Evolutionary conservation across 1,140 invertebrate genomes (phyloP), one percentile per base, ranked within the genome.

Genomic region (Delia radicum): DNA sequence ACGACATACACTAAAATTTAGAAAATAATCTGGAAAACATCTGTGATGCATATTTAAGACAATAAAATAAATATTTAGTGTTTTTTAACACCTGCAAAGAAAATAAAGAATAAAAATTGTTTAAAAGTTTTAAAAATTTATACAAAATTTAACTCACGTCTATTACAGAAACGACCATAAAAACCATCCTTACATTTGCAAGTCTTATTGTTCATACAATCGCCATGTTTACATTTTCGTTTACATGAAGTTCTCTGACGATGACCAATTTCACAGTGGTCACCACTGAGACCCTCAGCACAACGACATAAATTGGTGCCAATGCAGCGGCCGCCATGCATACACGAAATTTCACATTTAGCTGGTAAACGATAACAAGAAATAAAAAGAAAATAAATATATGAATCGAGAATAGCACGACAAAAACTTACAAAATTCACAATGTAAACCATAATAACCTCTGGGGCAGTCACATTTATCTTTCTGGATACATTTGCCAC

Each of bases 401-500:
- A 31, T 33, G 33, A 37, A 24, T 26, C 18, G n/a, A n/a, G n/a
- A n/a, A n/a, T n/a, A n/a, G n/a, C n/a, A n/a, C n/a, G n/a, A 61
- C 42, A 31, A 6, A 7, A n/a, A 93, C 93, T 93, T 89, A 96
- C 95, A 96, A 87, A 93, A 95, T 91, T 97, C 94, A 87, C 96
- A 97, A 73, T 91, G 90, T 26, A 92, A 87, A 75, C 95, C 95
- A 87, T 95, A 96, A 86, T 94, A 96, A 42, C 95, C 95, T 87
- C 94, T 94, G 2, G 94, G 90, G 87, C 95, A 97, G 79, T 94
- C 91, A 82, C 95, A 97, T 8, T 93, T 95, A 83, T 97, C 95
- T 85, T 97, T 97, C 85, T 96, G 94, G 80, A 96, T 90, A 84
- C 96, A 97, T 89, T 97, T 97, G 10, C 96, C 96, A n/a, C 95